Percentiles rank a stretch among this genome's conserved stretches.
These are phyloP conservation scores for human DNA, from an alignment of 2,113 vertebrate genomes.

Conservation along the genomic window DNA sequence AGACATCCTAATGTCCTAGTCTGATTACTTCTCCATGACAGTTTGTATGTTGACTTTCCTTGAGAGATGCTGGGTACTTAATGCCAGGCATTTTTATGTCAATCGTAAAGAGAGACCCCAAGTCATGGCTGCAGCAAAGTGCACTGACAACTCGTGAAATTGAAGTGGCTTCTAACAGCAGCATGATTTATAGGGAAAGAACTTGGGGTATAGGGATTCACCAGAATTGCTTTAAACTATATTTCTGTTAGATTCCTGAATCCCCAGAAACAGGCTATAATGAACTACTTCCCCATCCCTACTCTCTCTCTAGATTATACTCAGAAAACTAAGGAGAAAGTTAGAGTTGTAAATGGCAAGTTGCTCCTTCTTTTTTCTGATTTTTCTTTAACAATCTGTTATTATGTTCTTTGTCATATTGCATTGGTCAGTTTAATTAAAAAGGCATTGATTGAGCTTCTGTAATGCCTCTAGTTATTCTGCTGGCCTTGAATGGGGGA, in stretches of 20 bases:
- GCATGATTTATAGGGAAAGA: neutral
- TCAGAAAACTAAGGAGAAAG: neutral
- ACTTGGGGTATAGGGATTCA: neutral
- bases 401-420: neutral
- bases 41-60: constrained; percentile 18
- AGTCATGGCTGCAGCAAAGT: neutral
- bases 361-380: neutral
- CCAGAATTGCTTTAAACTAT: neutral
- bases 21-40: constrained; percentile 57
- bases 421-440: neutral
- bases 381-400: neutral
- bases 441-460: neutral
- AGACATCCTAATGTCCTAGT: constrained; percentile 70
- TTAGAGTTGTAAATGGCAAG: neutral
- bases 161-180: constrained; percentile 9
- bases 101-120: neutral
- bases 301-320: neutral
- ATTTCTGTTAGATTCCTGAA: neutral
- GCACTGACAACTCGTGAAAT: neutral
- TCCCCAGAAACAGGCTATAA: neutral
- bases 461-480: constrained; percentile 5
- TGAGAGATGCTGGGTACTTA: constrained; percentile 10
- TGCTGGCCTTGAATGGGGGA: neutral
- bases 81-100: neutral
- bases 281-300: neutral